Evolutionary conservation across 2,888 invertebrate genomes (phyloP).

Genomic region (Odontomyia ornata): DNA sequence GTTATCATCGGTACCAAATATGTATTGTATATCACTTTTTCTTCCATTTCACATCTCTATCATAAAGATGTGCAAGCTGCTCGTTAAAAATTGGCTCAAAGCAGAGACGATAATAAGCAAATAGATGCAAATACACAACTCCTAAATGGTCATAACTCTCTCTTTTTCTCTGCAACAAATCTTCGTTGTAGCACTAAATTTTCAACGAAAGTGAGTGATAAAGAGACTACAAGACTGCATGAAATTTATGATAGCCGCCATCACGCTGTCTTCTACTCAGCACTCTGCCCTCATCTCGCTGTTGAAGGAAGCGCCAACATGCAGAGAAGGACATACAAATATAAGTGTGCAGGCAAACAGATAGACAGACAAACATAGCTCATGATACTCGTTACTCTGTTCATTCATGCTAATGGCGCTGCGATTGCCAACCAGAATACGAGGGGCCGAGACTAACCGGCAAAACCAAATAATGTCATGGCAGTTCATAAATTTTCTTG

Average conservation of each 20-base stretch:
- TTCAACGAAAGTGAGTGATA: conserved; percentile 39
- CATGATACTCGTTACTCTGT: not conserved
- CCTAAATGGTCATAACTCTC: not conserved
- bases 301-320: not conserved
- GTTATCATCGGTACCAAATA: too few relatives aligned
- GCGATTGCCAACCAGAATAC: conserved; percentile 1
- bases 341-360: not conserved
- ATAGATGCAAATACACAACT: too few relatives aligned
- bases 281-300: not conserved
- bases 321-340: not conserved
- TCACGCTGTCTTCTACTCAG: conserved; percentile 12
- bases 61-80: too few relatives aligned
- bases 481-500: conserved; percentile 50
- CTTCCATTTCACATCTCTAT: too few relatives aligned
- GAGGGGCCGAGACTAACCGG: conserved; percentile 29
- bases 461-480: conserved; percentile 47
- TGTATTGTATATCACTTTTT: too few relatives aligned
- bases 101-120: too few relatives aligned
- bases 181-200: conserved; percentile 37
- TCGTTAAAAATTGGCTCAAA: too few relatives aligned
- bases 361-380: not conserved
- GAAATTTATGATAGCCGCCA: conserved; percentile 30
- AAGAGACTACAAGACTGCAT: conserved; percentile 34
- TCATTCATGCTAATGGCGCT: not conserved
- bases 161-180: conserved; percentile 29